phyloP scores from a whole-genome alignment of 2,888 invertebrate species.

The Cheilosia soror region DNA sequence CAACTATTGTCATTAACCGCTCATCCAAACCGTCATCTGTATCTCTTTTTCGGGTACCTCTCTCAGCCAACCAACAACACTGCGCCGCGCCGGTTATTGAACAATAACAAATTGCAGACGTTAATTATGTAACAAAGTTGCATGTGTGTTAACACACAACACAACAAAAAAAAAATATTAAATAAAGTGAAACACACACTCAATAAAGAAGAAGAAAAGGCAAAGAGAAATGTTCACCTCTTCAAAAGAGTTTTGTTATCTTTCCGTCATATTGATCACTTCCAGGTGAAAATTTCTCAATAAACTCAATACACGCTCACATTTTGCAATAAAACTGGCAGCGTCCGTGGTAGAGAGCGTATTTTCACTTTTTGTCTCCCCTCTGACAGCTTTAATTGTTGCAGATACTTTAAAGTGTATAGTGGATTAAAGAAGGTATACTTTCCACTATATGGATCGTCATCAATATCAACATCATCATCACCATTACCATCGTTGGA shows the following conservation, averaged over 20 bases:
- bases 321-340: constrained; percentile 2
- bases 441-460: constrained; percentile 21
- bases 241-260: constrained; percentile 39
- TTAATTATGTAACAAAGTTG: constrained; percentile 31
- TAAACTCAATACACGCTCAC: constrained; percentile 13
- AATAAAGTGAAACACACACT: constrained; percentile 52
- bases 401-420: constrained; percentile 27
- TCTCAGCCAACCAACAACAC: neutral
- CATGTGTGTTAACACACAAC: constrained; percentile 4
- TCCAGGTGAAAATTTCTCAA: constrained; percentile 69
- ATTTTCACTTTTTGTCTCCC: constrained; percentile 50
- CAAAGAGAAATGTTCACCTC: constrained; percentile 44
- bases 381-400: constrained; percentile 18
- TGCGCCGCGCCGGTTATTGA: constrained; percentile 34
- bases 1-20: neutral
- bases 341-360: constrained; percentile 10
- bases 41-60: no score
- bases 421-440: constrained; percentile 4
- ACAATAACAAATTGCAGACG: constrained; percentile 31
- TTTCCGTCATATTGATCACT: constrained; percentile 69
- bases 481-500: neutral
- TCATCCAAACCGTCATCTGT: no score
- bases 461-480: constrained; percentile 3
- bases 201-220: neutral
- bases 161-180: neutral